Conservation (phyloP, 2,888 invertebrate genomes). For the Sinhomidia bicolor region DNA sequence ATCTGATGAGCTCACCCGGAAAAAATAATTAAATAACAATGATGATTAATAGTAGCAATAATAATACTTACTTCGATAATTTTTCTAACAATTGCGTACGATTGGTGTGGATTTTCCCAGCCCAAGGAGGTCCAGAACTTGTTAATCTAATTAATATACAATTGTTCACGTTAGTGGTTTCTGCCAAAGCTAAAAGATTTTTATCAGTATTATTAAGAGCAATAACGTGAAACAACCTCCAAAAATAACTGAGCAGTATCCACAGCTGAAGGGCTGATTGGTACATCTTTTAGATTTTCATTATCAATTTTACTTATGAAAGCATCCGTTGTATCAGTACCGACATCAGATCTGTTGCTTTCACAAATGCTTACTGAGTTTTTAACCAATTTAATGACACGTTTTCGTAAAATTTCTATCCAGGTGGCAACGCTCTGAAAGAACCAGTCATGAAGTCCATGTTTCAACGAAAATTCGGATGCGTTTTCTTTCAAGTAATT, state of each 20-base stretch:
- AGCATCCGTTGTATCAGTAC: neutral
- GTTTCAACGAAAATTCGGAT: constrained; percentile 55
- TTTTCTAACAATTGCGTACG: constrained; percentile 64
- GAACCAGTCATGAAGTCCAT: constrained; percentile 62
- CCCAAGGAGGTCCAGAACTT: constrained; percentile 66
- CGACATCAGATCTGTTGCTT: neutral
- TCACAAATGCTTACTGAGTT: constrained; percentile 48
- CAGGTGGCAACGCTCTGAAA: constrained; percentile 67
- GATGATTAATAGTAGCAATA: too few relatives aligned
- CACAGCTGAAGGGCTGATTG: constrained; percentile 66
- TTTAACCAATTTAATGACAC: constrained; percentile 66
- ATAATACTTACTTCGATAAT: constrained; percentile 61
- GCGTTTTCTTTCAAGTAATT: neutral
- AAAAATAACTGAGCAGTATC: constrained; percentile 67
- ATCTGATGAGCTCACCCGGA: too few relatives aligned
- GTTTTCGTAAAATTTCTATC: constrained; percentile 56
- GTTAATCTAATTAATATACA: constrained; percentile 49
- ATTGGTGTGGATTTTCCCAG: constrained; percentile 65
- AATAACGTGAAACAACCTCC: constrained; percentile 24
- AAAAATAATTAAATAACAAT: too few relatives aligned
- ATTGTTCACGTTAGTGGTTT: too few relatives aligned
- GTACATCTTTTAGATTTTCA: constrained; percentile 40
- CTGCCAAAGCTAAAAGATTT: too few relatives aligned
- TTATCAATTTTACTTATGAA: constrained; percentile 25
- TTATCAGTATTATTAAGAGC: neutral